These are phyloP conservation scores for Epirrhoe alternata DNA, from an alignment of 2,888 invertebrate species.

Conservation along the genomic window DNA sequence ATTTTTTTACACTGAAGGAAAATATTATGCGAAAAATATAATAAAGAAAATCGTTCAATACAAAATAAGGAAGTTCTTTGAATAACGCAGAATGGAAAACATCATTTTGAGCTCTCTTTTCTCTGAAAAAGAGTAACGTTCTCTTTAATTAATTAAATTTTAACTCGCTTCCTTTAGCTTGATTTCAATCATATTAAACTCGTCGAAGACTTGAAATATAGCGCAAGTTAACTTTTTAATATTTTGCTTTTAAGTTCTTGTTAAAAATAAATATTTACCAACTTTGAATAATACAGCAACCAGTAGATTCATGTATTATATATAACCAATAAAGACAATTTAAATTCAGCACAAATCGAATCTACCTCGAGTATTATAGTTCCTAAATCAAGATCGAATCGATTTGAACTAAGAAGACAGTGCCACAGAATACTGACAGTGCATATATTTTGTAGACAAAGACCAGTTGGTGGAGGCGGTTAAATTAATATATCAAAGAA, in stretches of 20 bases:
- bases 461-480: constrained; percentile 43
- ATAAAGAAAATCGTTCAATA: constrained; percentile 16
- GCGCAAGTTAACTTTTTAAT: too few relatives aligned
- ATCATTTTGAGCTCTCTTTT: constrained; percentile 2
- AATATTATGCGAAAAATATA: constrained; percentile 32
- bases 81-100: constrained; percentile 7
- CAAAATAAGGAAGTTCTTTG: constrained; percentile 19
- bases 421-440: too few relatives aligned
- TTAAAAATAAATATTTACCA: too few relatives aligned
- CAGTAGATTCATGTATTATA: too few relatives aligned
- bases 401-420: constrained; percentile 39
- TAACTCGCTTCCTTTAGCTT: too few relatives aligned
- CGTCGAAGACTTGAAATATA: too few relatives aligned
- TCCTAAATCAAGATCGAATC: constrained; percentile 37
- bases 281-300: too few relatives aligned
- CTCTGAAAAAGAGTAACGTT: not conserved
- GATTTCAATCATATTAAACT: too few relatives aligned
- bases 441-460: constrained; percentile 40
- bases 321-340: constrained; percentile 1
- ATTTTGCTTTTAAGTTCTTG: too few relatives aligned
- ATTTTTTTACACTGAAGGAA: constrained; percentile 35
- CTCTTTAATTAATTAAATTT: not conserved
- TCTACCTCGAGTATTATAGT: constrained; percentile 10
- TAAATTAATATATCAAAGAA: constrained; percentile 27
- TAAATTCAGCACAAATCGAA: constrained; percentile 18